phyloP scores from a whole-genome alignment of 2,797 vertebrate genomes.

The Rhynchonycteris naso region DNA sequence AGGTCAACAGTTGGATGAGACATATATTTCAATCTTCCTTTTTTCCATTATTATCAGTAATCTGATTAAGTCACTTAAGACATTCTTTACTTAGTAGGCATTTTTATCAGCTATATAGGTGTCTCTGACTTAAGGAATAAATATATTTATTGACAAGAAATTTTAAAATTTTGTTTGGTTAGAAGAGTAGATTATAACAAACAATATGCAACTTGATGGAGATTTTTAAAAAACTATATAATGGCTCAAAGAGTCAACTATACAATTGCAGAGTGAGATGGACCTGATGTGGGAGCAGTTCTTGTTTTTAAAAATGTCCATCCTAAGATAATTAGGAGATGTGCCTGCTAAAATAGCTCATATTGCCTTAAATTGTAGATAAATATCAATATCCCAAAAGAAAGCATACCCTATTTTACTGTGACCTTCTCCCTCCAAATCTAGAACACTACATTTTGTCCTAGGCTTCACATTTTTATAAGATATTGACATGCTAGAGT shows the following conservation, averaged over 20 bases:
- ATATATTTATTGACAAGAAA: background rate
- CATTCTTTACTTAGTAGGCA: constrained; percentile 1
- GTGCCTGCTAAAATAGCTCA: background rate
- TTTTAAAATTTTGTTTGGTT: background rate
- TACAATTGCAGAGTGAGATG: background rate
- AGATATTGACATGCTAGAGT: background rate
- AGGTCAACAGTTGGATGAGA: background rate
- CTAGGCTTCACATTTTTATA: background rate
- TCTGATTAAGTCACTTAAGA: background rate
- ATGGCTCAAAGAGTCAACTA: background rate
- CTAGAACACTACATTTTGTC: background rate
- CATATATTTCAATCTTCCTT: background rate
- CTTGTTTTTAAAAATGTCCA: background rate
- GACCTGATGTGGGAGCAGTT: background rate
- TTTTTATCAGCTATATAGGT: constrained; percentile 23
- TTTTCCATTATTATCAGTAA: background rate
- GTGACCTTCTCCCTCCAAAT: background rate
- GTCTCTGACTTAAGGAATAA: background rate
- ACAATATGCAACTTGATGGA: background rate
- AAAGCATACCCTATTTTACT: background rate
- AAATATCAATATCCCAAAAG: background rate
- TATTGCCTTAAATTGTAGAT: background rate
- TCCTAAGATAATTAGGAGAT: background rate
- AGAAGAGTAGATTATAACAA: background rate
- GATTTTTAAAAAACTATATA: background rate